Conservation (phyloP, 2,888 invertebrate genomes). For the Polymixis lichenea region DNA sequence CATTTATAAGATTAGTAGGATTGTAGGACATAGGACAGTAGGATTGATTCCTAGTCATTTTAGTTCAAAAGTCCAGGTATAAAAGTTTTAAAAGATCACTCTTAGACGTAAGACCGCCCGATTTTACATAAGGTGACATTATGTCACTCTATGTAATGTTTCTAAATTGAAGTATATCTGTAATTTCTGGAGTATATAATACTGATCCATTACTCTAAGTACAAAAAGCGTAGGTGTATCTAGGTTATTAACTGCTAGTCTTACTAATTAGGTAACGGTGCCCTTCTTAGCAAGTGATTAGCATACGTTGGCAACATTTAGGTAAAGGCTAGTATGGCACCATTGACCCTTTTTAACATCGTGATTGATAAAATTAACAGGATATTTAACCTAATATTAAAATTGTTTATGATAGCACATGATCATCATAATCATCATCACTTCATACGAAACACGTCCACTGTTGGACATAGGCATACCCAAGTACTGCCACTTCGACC, state of each 20-base stretch:
- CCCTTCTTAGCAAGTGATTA: constrained; percentile 23
- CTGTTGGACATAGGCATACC: too few species aligned
- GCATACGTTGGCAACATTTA: constrained; percentile 11
- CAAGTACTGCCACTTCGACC: too few species aligned
- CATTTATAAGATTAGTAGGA: too few species aligned
- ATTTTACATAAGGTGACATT: too few species aligned
- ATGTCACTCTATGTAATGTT: too few species aligned
- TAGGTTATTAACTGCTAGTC: constrained; percentile 18
- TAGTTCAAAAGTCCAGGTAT: neutral
- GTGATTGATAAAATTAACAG: neutral
- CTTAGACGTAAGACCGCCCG: neutral
- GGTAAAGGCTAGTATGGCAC: neutral
- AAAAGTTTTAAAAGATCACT: neutral
- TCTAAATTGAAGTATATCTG: too few species aligned
- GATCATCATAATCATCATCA: too few species aligned
- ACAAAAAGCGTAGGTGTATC: neutral
- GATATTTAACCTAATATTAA: neutral
- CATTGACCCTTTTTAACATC: neutral
- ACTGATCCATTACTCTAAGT: too few species aligned
- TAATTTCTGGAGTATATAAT: too few species aligned
- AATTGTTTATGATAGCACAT: too few species aligned
- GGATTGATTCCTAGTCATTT: neutral
- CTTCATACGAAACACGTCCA: too few species aligned
- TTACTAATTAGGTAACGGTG: constrained; percentile 34
- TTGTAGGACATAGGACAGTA: too few species aligned